Evolutionary conservation across 1,140 invertebrate species (phyloP).

Genomic region (Colletes gigas): DNA sequence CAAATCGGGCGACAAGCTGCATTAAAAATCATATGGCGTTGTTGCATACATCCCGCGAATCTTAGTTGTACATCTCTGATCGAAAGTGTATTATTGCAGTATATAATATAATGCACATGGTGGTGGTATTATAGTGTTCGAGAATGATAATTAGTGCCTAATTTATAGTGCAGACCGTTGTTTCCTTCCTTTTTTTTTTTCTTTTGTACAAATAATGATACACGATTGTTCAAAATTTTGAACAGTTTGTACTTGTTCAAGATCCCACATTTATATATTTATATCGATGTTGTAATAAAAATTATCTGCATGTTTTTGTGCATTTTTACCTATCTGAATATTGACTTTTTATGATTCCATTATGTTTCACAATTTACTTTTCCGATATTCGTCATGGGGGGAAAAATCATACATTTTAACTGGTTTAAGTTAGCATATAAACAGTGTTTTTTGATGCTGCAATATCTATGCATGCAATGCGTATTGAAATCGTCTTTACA

Average conservation of each 20-base stretch:
- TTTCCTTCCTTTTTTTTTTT: not conserved
- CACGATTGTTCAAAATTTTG: not conserved
- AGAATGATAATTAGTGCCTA: slow-evolving; percentile 1
- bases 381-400: not conserved
- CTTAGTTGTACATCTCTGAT: no score
- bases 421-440: not conserved
- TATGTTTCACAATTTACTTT: not conserved
- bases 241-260: slow-evolving; percentile 1
- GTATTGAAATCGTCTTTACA: slow-evolving; percentile 38
- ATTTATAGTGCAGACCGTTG: not conserved
- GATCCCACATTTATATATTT: slow-evolving; percentile 19
- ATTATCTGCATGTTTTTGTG: slow-evolving; percentile 15
- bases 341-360: not conserved
- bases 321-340: not conserved
- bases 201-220: slow-evolving; percentile 3
- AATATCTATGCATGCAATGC: slow-evolving; percentile 44
- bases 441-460: not conserved
- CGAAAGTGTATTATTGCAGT: not conserved
- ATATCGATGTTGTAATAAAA: slow-evolving; percentile 42
- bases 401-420: not conserved
- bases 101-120: not conserved
- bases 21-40: no score
- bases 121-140: not conserved
- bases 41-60: no score
- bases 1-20: no score